Conservation (phyloP, 2,888 invertebrate species). For the Drosophila neonasuta region DNA sequence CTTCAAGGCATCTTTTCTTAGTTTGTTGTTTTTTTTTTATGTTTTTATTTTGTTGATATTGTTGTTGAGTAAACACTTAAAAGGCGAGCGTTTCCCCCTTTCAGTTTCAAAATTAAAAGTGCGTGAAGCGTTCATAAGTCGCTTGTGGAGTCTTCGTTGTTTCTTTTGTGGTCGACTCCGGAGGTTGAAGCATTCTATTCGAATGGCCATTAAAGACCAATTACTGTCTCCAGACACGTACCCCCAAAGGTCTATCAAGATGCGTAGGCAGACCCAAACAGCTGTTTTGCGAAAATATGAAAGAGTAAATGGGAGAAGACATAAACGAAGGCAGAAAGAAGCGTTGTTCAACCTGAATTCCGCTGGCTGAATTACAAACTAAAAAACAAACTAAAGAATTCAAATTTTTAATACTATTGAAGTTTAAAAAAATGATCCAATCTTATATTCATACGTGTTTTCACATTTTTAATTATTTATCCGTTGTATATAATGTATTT, state of each 20-base stretch:
- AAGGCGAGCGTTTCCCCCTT: slow-evolving; percentile 37
- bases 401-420: background rate
- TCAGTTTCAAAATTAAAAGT: slow-evolving; percentile 55
- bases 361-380: background rate
- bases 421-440: too few species aligned
- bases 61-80: slow-evolving; percentile 17
- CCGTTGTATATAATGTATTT: too few species aligned
- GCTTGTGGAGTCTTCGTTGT: slow-evolving; percentile 9
- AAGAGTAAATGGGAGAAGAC: slow-evolving; percentile 27
- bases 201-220: slow-evolving; percentile 58
- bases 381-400: background rate
- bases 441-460: too few species aligned
- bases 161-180: slow-evolving; percentile 37
- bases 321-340: slow-evolving; percentile 3
- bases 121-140: slow-evolving; percentile 53
- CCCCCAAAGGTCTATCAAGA: slow-evolving; percentile 50
- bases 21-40: slow-evolving; percentile 1
- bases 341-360: slow-evolving; percentile 31
- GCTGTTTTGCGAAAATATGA: slow-evolving; percentile 23
- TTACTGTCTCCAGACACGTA: slow-evolving; percentile 63
- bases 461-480: too few species aligned
- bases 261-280: slow-evolving; percentile 51
- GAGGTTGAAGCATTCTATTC: slow-evolving; percentile 56
- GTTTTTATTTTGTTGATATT: slow-evolving; percentile 14
- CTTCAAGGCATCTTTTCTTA: slow-evolving; percentile 30